Conservation (phyloP, 2,113 vertebrate species). For the Coryphaenoides rupestris region DNA sequence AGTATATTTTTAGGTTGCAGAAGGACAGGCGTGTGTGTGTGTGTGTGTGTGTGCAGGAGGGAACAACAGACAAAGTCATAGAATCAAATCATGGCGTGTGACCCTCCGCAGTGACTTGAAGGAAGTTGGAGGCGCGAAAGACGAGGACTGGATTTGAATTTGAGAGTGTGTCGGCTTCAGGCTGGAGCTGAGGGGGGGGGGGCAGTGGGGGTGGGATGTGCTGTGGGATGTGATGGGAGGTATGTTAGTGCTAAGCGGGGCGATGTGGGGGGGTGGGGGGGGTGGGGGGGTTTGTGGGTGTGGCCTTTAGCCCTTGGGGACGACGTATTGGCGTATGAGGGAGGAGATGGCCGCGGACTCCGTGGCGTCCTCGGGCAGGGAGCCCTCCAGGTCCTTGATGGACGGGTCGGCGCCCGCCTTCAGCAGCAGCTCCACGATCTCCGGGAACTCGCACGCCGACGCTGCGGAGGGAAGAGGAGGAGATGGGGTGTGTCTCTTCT, state of each 20-base stretch:
- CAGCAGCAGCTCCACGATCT: constrained; percentile 91
- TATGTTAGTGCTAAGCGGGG: constrained; percentile 9
- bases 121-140: too few relatives aligned
- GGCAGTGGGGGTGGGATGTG: background rate
- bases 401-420: constrained; percentile 82
- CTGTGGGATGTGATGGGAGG: background rate
- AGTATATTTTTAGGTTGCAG: too few relatives aligned
- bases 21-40: too few relatives aligned
- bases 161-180: too few relatives aligned
- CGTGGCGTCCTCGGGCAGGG: constrained; percentile 89
- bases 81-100: too few relatives aligned
- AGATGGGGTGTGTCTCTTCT: too few relatives aligned
- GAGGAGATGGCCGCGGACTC: constrained; percentile 82
- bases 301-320: constrained; percentile 71
- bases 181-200: too few relatives aligned
- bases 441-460: constrained; percentile 91
- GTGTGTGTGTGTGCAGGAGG: too few relatives aligned
- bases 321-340: constrained; percentile 79
- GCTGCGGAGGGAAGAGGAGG: constrained; percentile 63
- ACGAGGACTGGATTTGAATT: too few relatives aligned
- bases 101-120: too few relatives aligned
- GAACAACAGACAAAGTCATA: too few relatives aligned
- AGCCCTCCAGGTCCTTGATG: constrained; percentile 90
- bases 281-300: background rate
- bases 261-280: background rate